phyloP scores from a whole-genome alignment of 2,113 vertebrate genomes.

The Cyanoramphus novaezelandiae region DNA sequence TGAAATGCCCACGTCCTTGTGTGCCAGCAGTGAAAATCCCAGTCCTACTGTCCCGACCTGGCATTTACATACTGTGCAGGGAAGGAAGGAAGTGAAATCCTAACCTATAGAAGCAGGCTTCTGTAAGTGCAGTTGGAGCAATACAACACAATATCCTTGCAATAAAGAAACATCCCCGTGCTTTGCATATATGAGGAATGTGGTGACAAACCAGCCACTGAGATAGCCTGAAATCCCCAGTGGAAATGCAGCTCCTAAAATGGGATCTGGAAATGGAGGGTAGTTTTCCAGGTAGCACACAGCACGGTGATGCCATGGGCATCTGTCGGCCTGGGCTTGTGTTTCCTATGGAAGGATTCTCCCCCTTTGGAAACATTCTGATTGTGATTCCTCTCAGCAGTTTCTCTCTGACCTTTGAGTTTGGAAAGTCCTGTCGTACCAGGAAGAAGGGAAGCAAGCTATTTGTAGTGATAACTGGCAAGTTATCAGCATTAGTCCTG shows the following conservation, averaged over 20 bases:
- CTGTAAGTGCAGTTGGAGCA: background rate
- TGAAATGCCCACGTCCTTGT: fast-evolving
- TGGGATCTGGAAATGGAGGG: background rate
- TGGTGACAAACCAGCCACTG: background rate
- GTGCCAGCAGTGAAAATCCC: background rate
- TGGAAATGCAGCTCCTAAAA: background rate
- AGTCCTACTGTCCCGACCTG: background rate
- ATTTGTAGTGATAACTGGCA: background rate
- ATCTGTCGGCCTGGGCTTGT: background rate
- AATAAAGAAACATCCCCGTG: background rate
- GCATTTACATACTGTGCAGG: background rate
- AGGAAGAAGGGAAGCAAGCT: constrained; percentile 16
- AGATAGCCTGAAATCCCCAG: background rate
- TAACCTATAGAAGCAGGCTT: background rate
- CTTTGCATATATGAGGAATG: background rate
- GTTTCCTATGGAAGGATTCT: background rate
- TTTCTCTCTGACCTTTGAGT: constrained; percentile 51
- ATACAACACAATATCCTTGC: background rate
- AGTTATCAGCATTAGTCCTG: background rate
- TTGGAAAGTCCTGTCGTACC: constrained; percentile 44
- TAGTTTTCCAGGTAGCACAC: background rate
- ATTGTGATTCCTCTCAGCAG: constrained; percentile 42
- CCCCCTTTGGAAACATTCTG: constrained; percentile 18
- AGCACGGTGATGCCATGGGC: background rate
- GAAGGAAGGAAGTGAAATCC: background rate